These are phyloP conservation scores for Hylaeus volcanicus DNA, from an alignment of 1,140 invertebrate genomes.

Conservation along the genomic window DNA sequence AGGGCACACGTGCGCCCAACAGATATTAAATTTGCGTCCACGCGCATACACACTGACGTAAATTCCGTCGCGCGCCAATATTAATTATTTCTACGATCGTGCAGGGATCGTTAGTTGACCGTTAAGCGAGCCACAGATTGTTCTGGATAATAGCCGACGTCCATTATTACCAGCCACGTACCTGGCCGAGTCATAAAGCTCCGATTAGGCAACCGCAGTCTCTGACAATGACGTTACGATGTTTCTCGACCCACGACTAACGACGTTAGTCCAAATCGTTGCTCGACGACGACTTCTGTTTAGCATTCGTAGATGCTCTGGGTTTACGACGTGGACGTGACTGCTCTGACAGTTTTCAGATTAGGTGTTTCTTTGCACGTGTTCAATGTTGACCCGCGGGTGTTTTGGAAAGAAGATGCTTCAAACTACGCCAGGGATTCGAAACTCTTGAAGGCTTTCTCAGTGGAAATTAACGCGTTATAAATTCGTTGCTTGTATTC, in stretches of 20 bases:
- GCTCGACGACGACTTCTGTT: neutral
- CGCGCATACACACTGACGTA: neutral
- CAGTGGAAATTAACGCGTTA: too few species aligned
- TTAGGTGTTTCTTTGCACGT: too few species aligned
- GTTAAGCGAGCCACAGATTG: conserved; percentile 54
- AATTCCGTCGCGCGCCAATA: conserved; percentile 16
- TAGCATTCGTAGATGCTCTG: too few species aligned
- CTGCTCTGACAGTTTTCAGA: too few species aligned
- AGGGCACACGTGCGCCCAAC: neutral
- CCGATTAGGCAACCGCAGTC: conserved; percentile 30
- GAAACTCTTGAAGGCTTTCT: too few species aligned
- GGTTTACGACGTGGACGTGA: too few species aligned
- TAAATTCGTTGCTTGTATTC: too few species aligned
- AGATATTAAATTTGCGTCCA: conserved; percentile 29
- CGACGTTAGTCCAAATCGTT: neutral
- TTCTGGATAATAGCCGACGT: conserved; percentile 50
- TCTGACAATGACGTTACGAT: conserved; percentile 37
- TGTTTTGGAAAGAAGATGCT: too few species aligned
- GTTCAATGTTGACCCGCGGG: too few species aligned
- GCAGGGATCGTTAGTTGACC: conserved; percentile 20
- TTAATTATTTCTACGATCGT: conserved; percentile 37
- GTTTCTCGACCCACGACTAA: neutral
- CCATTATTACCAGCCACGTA: conserved; percentile 55
- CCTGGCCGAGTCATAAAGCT: conserved; percentile 50
- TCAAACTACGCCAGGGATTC: too few species aligned